Evolutionary conservation across 2,113 vertebrate species (phyloP).

Genomic region (Pelodiscus sinensis): DNA sequence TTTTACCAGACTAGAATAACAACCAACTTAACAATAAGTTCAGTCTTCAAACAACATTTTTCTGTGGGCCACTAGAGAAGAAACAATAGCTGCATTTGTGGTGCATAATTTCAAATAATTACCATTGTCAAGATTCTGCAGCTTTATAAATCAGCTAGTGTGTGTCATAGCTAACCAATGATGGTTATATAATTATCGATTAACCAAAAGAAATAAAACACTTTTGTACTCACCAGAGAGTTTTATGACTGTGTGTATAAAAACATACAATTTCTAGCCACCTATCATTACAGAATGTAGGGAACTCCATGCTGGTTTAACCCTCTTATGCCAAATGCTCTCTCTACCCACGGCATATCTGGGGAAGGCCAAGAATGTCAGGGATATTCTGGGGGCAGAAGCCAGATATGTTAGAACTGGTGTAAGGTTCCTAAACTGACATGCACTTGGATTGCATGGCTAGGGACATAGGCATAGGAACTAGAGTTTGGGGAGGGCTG

Average conservation of each 20-base stretch:
- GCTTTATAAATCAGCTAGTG: constrained; percentile 7
- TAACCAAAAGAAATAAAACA: constrained; percentile 14
- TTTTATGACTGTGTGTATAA: not conserved
- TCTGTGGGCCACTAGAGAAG: constrained; percentile 1
- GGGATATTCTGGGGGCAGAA: not conserved
- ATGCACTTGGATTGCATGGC: not conserved
- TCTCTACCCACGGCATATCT: not conserved
- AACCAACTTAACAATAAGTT: constrained; percentile 30
- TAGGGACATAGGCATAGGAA: too few species aligned
- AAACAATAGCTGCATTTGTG: constrained; percentile 36
- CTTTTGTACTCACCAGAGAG: not conserved
- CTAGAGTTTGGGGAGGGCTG: too few species aligned
- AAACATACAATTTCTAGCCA: not conserved
- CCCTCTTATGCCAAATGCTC: not conserved
- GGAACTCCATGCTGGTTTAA: not conserved
- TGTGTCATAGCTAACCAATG: constrained; percentile 3
- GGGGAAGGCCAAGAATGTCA: not conserved
- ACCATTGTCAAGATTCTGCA: constrained; percentile 48
- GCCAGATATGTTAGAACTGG: not conserved
- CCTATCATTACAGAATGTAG: not conserved
- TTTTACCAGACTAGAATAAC: not conserved
- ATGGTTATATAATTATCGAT: constrained; percentile 1
- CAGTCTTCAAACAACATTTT: constrained; percentile 23
- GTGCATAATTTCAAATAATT: constrained; percentile 37
- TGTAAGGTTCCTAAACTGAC: not conserved